Evolutionary conservation across 53 echinoderm and acorn worm genomes (phyloP).

Genomic region (Stichopus horrens): DNA sequence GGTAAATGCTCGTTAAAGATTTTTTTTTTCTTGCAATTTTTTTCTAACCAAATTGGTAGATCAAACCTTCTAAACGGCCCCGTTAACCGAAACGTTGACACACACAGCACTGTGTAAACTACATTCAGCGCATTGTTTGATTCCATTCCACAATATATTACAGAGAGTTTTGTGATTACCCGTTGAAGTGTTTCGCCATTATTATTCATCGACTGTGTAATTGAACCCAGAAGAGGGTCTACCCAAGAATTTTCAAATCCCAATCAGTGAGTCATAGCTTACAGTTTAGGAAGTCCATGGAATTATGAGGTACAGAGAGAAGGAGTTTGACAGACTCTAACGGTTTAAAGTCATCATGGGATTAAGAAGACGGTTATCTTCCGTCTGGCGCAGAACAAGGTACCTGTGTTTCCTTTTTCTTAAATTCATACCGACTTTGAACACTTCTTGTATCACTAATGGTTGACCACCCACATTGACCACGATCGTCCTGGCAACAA

Average conservation of each 20-base stretch:
- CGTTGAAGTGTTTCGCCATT: background rate
- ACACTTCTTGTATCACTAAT: too few species aligned
- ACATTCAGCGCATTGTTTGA: constrained; percentile 6
- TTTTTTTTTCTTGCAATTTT: too few species aligned
- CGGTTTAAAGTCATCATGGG: background rate
- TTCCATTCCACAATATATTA: background rate
- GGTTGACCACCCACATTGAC: too few species aligned
- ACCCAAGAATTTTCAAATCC: background rate
- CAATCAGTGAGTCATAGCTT: background rate
- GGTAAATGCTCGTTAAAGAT: too few species aligned
- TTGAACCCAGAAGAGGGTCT: background rate
- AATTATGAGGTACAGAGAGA: background rate
- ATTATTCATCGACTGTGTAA: background rate
- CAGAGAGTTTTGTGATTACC: background rate
- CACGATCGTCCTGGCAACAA: background rate
- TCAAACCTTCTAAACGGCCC: background rate
- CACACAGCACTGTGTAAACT: background rate
- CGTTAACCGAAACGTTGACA: background rate
- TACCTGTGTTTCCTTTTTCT: background rate
- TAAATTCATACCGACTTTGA: background rate
- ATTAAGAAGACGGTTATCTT: background rate
- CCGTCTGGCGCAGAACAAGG: background rate
- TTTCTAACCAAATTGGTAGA: too few species aligned
- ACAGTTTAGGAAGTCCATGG: background rate
- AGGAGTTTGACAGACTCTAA: background rate